Percentiles rank a stretch among this genome's conserved stretches.
Conservation (phyloP, 2,113 vertebrate genomes). For the Narcine bancroftii region DNA sequence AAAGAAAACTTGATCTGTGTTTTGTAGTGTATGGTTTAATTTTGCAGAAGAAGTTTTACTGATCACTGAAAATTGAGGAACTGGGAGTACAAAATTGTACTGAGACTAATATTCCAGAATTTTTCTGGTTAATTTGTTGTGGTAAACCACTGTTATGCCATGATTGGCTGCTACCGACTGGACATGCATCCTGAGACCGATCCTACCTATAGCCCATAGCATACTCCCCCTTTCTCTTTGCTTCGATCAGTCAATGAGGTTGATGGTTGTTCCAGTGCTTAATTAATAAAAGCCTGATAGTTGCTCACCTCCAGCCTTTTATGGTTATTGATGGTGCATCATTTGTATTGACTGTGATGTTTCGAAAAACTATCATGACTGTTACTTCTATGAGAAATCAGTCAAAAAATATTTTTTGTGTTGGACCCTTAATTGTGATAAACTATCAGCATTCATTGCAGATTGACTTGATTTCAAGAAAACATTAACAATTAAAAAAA, state of each 20-base stretch:
- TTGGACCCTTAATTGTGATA: conserved; percentile 15
- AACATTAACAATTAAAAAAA: background rate
- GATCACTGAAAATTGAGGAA: background rate
- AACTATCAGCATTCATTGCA: conserved; percentile 8
- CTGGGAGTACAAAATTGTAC: background rate
- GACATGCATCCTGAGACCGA: no score
- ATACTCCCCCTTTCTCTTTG: no score
- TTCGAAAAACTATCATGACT: background rate
- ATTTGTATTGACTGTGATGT: conserved; percentile 27
- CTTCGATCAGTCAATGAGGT: no score
- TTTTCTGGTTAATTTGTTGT: no score
- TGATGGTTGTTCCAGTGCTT: no score
- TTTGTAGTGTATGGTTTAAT: background rate
- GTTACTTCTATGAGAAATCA: background rate
- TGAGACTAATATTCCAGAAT: background rate
- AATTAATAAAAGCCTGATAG: no score
- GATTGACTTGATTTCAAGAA: background rate
- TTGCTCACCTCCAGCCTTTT: no score
- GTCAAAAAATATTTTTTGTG: conserved; percentile 16
- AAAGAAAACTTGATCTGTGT: background rate
- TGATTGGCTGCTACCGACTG: no score
- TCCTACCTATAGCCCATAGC: no score
- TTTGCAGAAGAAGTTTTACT: background rate
- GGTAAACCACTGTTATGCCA: no score
- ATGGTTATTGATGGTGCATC: no score